These are phyloP conservation scores for Forbesichthys agassizii DNA, from an alignment of 2,113 vertebrate genomes.

Conservation along the genomic window DNA sequence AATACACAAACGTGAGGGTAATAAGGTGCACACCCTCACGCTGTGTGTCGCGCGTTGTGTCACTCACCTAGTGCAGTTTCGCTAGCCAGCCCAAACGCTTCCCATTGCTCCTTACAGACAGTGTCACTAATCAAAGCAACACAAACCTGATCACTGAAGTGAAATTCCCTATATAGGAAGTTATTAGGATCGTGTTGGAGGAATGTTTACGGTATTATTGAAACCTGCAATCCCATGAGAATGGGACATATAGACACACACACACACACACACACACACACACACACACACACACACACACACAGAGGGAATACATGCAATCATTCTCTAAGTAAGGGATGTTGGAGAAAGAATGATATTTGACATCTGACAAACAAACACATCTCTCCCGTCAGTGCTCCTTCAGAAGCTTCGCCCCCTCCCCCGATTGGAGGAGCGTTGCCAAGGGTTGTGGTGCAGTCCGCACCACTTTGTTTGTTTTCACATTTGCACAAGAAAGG, in stretches of 20 bases:
- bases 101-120: slow-evolving; percentile 43
- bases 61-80: slow-evolving; percentile 56
- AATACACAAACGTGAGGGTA: slow-evolving; percentile 31
- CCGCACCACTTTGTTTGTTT: too few species aligned
- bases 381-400: too few species aligned
- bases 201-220: slow-evolving; percentile 72
- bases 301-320: slow-evolving; percentile 41
- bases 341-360: too few species aligned
- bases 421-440: too few species aligned
- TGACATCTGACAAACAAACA: too few species aligned
- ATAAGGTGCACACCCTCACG: slow-evolving; percentile 51
- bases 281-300: slow-evolving; percentile 11
- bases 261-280: slow-evolving; percentile 30
- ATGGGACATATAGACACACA: slow-evolving; percentile 40
- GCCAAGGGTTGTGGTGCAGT: too few species aligned
- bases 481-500: too few species aligned
- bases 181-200: slow-evolving; percentile 65
- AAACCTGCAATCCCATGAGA: slow-evolving; percentile 67
- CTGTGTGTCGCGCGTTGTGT: slow-evolving; percentile 46
- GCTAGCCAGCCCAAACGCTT: slow-evolving; percentile 48
- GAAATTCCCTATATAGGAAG: slow-evolving; percentile 65
- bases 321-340: slow-evolving; percentile 32
- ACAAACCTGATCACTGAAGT: slow-evolving; percentile 69
- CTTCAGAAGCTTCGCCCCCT: too few species aligned
- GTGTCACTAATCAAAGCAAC: slow-evolving; percentile 47